Conservation (phyloP, 2,113 vertebrate genomes). For the Hydrochoerus hydrochaeris region DNA sequence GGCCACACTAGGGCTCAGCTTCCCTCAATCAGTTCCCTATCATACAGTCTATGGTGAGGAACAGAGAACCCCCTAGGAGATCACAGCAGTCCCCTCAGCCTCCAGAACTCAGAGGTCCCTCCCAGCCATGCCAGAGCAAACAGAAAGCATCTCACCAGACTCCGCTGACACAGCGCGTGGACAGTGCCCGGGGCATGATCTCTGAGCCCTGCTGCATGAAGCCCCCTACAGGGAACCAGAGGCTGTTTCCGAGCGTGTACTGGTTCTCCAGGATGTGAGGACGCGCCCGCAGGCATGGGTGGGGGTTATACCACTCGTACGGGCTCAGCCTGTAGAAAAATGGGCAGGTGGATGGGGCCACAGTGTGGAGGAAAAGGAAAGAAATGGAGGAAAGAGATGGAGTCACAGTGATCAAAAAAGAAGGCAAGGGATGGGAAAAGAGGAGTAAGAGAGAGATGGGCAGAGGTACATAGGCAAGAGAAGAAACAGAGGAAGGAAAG, state of each 20-base stretch:
- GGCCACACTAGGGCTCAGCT: not conserved
- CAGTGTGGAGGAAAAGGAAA: not conserved
- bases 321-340: slow-evolving; percentile 90
- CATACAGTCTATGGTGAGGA: not conserved
- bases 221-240: slow-evolving; percentile 96
- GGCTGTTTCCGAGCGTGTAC: slow-evolving; percentile 95
- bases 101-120: not conserved
- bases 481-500: not conserved
- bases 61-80: not conserved
- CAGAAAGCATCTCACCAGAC: slow-evolving; percentile 90
- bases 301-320: slow-evolving; percentile 96
- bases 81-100: no score
- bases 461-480: not conserved
- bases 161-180: slow-evolving; percentile 95
- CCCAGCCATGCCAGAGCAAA: not conserved
- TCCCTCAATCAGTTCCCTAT: not conserved
- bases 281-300: slow-evolving; percentile 92
- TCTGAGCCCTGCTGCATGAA: slow-evolving; percentile 98
- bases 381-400: not conserved
- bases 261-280: slow-evolving; percentile 94
- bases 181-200: slow-evolving; percentile 95
- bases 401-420: not conserved
- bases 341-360: not conserved
- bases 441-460: not conserved
- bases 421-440: not conserved